These are phyloP conservation scores for Polypterus bichir DNA, from an alignment of 2,113 vertebrate genomes.

Conservation along the genomic window DNA sequence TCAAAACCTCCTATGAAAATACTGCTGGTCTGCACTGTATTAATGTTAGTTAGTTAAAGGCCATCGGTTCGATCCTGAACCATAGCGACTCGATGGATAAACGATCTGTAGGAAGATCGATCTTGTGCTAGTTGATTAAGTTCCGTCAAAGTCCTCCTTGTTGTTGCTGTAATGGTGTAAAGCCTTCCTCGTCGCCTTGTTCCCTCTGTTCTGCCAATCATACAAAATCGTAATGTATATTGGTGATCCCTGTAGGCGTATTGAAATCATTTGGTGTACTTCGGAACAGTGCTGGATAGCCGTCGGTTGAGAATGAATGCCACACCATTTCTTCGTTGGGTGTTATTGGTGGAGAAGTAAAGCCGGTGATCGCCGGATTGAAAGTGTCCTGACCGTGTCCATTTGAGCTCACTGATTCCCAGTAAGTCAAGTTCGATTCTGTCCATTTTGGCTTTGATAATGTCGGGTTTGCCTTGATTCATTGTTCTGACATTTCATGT, in stretches of 20 bases:
- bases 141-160: too few relatives aligned
- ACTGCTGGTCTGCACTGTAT: too few relatives aligned
- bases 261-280: neutral
- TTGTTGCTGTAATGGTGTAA: too few relatives aligned
- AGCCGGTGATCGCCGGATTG: neutral
- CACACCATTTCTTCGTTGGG: neutral
- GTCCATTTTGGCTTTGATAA: neutral
- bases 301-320: neutral
- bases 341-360: neutral
- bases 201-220: neutral
- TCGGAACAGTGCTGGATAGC: neutral
- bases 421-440: neutral
- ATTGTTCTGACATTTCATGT: neutral
- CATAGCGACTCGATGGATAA: too few relatives aligned
- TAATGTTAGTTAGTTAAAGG: too few relatives aligned
- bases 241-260: neutral
- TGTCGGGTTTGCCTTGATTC: neutral
- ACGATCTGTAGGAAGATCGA: too few relatives aligned
- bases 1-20: too few relatives aligned
- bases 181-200: too few relatives aligned
- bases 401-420: neutral
- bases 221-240: neutral
- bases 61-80: too few relatives aligned
- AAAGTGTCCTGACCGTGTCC: neutral
- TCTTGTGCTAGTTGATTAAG: too few relatives aligned